These are phyloP conservation scores for Lanistes nyassanus DNA, from an alignment of 1,140 invertebrate species.

Conservation along the genomic window DNA sequence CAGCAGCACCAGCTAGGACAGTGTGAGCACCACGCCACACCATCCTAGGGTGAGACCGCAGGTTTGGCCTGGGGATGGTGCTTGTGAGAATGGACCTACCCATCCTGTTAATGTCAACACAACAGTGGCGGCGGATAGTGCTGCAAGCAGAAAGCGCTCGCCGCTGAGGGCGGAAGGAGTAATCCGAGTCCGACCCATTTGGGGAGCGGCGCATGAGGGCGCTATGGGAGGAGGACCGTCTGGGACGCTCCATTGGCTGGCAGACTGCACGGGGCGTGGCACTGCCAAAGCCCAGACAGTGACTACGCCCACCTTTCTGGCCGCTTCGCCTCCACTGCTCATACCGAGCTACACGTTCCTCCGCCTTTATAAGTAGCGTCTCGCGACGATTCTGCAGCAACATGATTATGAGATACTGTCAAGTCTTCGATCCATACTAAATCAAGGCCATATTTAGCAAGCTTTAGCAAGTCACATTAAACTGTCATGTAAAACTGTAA, in stretches of 20 bases:
- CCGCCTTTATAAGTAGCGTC: constrained; percentile 55
- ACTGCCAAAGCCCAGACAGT: constrained; percentile 60
- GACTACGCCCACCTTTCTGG: constrained; percentile 57
- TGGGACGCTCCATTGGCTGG: constrained; percentile 55
- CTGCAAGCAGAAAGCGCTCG: constrained; percentile 62
- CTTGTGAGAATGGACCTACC: constrained; percentile 40
- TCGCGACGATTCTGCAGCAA: constrained; percentile 51
- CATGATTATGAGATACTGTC: background rate
- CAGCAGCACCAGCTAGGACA: background rate
- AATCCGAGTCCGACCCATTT: constrained; percentile 60
- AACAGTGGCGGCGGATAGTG: constrained; percentile 62
- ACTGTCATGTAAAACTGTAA: too few relatives aligned
- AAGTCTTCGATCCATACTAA: background rate
- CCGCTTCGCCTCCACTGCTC: constrained; percentile 59
- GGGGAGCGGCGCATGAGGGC: constrained; percentile 57
- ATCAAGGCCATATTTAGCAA: background rate
- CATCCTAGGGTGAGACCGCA: too few relatives aligned
- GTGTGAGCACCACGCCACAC: too few relatives aligned
- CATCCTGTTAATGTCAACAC: constrained; percentile 58
- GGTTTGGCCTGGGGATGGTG: background rate
- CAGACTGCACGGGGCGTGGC: constrained; percentile 63
- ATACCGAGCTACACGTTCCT: constrained; percentile 58
- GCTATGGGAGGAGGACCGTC: constrained; percentile 62
- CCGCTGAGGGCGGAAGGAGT: constrained; percentile 56
- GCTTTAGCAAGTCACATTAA: too few relatives aligned